Conservation (phyloP, 2,888 invertebrate species). For the Leptinotarsa juncta region DNA sequence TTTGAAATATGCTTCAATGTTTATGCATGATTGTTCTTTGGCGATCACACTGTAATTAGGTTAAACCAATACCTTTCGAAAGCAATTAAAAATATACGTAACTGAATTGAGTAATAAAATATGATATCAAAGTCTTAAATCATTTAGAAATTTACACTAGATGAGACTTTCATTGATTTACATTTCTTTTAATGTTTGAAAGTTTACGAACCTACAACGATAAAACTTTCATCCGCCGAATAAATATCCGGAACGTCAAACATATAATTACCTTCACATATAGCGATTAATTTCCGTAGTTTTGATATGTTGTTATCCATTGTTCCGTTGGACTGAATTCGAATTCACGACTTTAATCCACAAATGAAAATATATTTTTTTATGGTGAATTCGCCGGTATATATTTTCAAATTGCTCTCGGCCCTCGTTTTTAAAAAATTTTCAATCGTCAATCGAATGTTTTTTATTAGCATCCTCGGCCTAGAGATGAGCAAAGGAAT, state of each 20-base stretch:
- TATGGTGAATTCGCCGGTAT: too few species aligned
- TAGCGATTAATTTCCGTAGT: neutral
- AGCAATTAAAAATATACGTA: neutral
- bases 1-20: too few species aligned
- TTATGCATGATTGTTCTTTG: neutral
- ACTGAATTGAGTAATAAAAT: neutral
- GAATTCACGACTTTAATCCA: too few species aligned
- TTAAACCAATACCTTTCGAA: neutral
- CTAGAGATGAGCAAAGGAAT: too few species aligned
- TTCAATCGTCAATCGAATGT: too few species aligned
- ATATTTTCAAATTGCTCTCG: too few species aligned
- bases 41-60: neutral
- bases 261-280: neutral
- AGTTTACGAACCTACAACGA: neutral
- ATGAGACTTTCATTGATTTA: conserved; percentile 9
- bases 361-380: too few species aligned
- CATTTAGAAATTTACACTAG: neutral
- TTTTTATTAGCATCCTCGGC: too few species aligned
- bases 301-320: neutral
- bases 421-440: too few species aligned
- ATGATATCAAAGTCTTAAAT: neutral
- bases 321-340: too few species aligned
- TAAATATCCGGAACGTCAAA: neutral
- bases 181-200: neutral
- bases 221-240: conserved; percentile 3